phyloP scores from a whole-genome alignment of 2,113 vertebrate species.

The Antechinus stuartii region DNA sequence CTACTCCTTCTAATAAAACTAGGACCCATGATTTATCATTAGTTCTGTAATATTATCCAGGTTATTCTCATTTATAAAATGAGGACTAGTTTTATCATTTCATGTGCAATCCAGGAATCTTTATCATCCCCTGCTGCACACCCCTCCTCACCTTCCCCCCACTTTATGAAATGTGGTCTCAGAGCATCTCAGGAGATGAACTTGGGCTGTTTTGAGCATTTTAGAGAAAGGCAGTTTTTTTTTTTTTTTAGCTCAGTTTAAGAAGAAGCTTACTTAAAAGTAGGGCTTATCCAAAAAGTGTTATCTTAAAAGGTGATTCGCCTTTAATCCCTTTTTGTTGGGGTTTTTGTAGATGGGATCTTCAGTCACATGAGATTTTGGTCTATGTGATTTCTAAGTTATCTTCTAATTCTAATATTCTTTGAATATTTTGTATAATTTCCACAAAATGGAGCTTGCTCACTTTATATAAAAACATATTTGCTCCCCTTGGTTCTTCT shows the following conservation, averaged over 20 bases:
- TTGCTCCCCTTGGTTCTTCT: neutral
- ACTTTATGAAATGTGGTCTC: neutral
- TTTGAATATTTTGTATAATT: neutral
- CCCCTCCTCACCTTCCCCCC: too few relatives aligned
- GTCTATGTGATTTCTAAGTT: neutral
- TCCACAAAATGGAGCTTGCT: neutral
- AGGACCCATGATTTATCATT: too few relatives aligned
- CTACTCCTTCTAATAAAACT: too few relatives aligned
- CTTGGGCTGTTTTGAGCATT: neutral
- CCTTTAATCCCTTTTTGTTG: neutral
- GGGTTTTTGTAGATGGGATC: neutral
- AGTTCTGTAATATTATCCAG: too few relatives aligned
- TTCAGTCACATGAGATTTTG: neutral
- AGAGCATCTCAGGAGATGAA: neutral
- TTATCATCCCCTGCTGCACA: neutral
- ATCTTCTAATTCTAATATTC: neutral
- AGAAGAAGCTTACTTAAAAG: neutral
- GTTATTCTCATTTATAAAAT: too few relatives aligned
- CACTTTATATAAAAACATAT: neutral
- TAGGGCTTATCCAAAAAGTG: neutral
- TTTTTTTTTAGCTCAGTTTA: neutral
- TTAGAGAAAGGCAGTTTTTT: neutral
- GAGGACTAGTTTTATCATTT: too few relatives aligned
- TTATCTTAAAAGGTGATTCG: neutral
- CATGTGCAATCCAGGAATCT: neutral